Conservation (phyloP, 2,797 vertebrate genomes). For the Ctenopoma kingsleyae region DNA sequence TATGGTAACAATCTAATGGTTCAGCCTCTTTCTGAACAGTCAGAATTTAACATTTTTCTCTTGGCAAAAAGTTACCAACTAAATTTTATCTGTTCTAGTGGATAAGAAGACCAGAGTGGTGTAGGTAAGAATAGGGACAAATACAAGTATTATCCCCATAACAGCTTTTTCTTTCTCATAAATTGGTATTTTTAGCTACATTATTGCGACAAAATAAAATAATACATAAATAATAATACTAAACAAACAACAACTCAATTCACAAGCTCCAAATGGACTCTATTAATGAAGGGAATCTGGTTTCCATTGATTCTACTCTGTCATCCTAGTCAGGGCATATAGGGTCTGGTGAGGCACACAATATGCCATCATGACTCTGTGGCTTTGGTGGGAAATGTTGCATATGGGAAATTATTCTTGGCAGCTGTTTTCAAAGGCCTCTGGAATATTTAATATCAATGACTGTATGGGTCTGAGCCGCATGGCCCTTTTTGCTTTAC, state of each 20-base stretch:
- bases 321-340: constrained; percentile 40
- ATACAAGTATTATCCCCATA: background rate
- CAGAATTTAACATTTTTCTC: background rate
- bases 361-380: constrained; percentile 66
- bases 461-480: constrained; percentile 72
- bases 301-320: constrained; percentile 51
- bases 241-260: constrained; percentile 15
- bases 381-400: constrained; percentile 84
- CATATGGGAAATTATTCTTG: constrained; percentile 90
- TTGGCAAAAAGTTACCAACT: no score
- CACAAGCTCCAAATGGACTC: constrained; percentile 14
- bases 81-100: background rate
- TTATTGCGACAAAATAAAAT: constrained; percentile 6
- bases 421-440: constrained; percentile 79
- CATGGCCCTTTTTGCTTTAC: constrained; percentile 73
- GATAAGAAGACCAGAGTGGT: background rate
- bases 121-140: background rate
- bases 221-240: constrained; percentile 12
- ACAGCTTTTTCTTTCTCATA: background rate
- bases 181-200: background rate
- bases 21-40: background rate
- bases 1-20: no score
- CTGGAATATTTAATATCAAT: constrained; percentile 81
- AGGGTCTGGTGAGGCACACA: constrained; percentile 54
- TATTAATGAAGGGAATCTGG: constrained; percentile 30